Base-by-base conservation (phyloP, 2,888 invertebrate genomes). In the Rhorus exstirpatorius region DNA sequence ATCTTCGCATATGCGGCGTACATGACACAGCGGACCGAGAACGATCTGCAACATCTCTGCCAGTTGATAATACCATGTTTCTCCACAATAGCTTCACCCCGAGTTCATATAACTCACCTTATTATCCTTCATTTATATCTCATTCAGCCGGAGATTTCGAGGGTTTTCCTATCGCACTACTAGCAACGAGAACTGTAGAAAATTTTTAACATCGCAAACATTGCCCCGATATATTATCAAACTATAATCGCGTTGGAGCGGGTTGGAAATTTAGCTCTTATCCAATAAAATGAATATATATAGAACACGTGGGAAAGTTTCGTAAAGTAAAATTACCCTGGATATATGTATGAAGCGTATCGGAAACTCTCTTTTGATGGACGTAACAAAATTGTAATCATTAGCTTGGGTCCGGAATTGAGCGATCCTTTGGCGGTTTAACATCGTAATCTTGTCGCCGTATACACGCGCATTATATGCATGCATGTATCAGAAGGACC, bases 371-470 rank as follows among this genome's bases (percentile, higher is more conserved):
- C 63, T 49, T 12, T 12, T 60, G 68, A 67, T 75, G 75, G 55
- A 75, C 74, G 74, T 71, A 38, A 61, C 72, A 44, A 68, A 74
- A 70, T 26, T 71, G 63, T 81, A 81, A 81, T 81, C 65, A 81
- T 81, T 75, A 58, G 61, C 51, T 65, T 46, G 71, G 49, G 17
- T 10, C n/a, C n/a, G n/a, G 60, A 51, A 65, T 71, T 63, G 55
- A 46, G 55, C 74, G 63, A 74, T 53, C 61, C 21, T 55, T 53
- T 44, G 21, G 63, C 44, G 51, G 63, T 53, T 63, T 41, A 8
- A 55, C 61, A 53, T 53, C 65, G 75, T 41, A 46, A 49, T 70
- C 38, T 61, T 31, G 41, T 58, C 38, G 10, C 14, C 24, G 7
- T 17, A 17, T 44, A 21, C 38, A 19, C n/a, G n/a, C 3, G 21